Conservation (phyloP, 2,113 vertebrate species). For the Speoplatyrhinus poulsoni region DNA sequence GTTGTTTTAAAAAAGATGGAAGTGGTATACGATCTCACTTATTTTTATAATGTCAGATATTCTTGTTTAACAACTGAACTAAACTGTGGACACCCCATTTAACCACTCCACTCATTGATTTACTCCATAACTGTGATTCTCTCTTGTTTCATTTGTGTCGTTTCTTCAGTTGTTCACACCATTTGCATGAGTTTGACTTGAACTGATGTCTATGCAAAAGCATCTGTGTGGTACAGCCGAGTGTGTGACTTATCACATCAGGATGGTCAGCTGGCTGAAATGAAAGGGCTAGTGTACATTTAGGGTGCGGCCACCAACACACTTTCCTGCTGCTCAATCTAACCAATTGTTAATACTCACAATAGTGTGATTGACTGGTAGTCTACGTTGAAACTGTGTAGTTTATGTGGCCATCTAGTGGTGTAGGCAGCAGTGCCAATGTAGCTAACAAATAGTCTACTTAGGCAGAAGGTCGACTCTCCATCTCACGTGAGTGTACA, state of each 20-base stretch:
- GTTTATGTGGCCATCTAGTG: too few species aligned
- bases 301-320: not conserved
- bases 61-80: constrained; percentile 41
- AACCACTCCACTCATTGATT: constrained; percentile 26
- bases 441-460: too few species aligned
- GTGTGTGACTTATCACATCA: constrained; percentile 19
- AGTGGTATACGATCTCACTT: constrained; percentile 67
- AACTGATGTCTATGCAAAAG: constrained; percentile 78
- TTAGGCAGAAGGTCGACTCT: too few species aligned
- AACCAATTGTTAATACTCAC: too few species aligned
- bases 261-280: constrained; percentile 16
- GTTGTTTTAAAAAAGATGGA: constrained; percentile 26
- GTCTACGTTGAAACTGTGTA: too few species aligned
- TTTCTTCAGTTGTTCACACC: constrained; percentile 25
- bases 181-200: constrained; percentile 76
- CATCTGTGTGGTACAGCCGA: constrained; percentile 46
- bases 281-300: constrained; percentile 50
- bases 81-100: constrained; percentile 42
- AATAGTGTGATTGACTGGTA: too few species aligned
- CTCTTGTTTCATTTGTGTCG: not conserved
- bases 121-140: not conserved
- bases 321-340: not conserved
- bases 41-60: constrained; percentile 72
- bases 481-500: too few species aligned
- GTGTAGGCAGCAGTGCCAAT: too few species aligned